A percentile compares a stretch with the other conserved stretches of the same genome.
Evolutionary conservation across 2,888 invertebrate species (phyloP).

Genomic region (Cheiracanthium punctorium): DNA sequence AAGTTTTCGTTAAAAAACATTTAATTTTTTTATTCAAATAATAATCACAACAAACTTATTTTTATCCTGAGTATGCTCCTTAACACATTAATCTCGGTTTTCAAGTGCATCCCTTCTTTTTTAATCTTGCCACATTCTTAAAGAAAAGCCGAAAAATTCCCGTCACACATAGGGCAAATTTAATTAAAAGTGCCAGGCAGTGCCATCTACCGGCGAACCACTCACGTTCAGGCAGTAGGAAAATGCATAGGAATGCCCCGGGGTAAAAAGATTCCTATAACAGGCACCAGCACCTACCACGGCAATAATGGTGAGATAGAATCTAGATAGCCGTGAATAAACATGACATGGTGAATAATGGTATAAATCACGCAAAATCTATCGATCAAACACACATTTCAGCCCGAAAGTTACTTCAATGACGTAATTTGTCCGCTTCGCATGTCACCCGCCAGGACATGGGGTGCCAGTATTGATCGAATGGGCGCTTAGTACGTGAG

Average conservation of each 20-base stretch:
- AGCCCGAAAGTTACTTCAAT: neutral
- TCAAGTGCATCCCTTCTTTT: too few species aligned
- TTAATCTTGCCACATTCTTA: too few species aligned
- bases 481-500: neutral
- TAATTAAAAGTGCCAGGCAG: neutral
- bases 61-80: too few species aligned
- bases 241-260: neutral
- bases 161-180: neutral
- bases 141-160: neutral
- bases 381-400: neutral
- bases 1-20: too few species aligned
- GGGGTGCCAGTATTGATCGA: neutral
- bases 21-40: too few species aligned
- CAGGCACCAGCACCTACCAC: neutral
- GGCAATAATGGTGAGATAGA: neutral
- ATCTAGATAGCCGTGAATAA: neutral
- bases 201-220: neutral
- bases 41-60: too few species aligned
- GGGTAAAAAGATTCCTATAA: neutral
- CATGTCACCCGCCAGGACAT: neutral
- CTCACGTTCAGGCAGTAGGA: neutral
- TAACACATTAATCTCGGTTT: too few species aligned
- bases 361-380: neutral
- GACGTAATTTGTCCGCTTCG: neutral
- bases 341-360: neutral